Base-by-base conservation (phyloP, 2,113 vertebrate genomes). In the Heterotis niloticus region DNA sequence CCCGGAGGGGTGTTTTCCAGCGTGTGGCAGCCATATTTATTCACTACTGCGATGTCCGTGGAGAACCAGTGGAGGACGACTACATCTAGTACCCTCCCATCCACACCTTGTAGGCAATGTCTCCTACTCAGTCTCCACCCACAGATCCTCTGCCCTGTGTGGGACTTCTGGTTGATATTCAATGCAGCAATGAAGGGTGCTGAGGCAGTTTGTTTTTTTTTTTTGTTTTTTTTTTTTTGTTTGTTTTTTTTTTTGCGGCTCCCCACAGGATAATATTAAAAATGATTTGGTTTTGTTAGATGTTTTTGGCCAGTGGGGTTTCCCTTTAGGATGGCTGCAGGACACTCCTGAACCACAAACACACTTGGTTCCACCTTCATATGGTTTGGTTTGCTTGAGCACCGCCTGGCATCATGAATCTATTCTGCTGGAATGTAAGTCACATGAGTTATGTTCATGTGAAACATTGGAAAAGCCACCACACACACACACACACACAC, bases 21-120 rank as follows among this genome's bases (percentile, higher is more conserved):
- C 91, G 96, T 20, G 96, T 98, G 18, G 97, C 98, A 82, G 96
- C 98, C 0, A 93, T 99, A 78, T 99, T 98, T 85, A 96, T 99
- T 78, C 98, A 99, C 90, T 97, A 98, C 87, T 98, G 98, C 11
- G 98, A 99, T 0, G 95, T 96, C 78, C 96, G 96, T 0, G 98
- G 98, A 23, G 96, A 98, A 70, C 98, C 98, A 0, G 96, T 98
- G 64, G 95, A 98, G 11, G 96, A 99, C 17, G 96, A 98, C 87
- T 99, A 97, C 90, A 98, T 99, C 82, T 99, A 89, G 80, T 44
- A 7, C 64, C 44, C 24, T 20, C 44, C 34, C 34, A 23, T 11
- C 3, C 2, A 7, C 52, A 18, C 56, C n/a, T 7, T 51, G 56
- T 14, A 18, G 52, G 56, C 29, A 4, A 59, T 7, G 7, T 44